Evolutionary conservation across 2,797 vertebrate genomes (phyloP).

Genomic region (Triplophysa bombifrons): DNA sequence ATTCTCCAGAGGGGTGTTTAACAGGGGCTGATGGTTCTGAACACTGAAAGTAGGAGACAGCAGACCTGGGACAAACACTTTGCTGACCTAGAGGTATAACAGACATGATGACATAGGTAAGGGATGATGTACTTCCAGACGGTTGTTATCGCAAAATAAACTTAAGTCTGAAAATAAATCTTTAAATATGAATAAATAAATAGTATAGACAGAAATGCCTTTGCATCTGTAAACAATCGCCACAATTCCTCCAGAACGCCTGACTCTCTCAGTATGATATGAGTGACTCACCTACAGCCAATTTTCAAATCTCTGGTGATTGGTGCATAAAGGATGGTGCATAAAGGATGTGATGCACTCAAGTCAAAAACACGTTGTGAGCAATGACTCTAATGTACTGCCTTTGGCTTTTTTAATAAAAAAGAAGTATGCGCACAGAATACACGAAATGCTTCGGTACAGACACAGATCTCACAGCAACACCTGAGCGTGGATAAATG

Average conservation of each 20-base stretch:
- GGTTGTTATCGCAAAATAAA: too few species aligned
- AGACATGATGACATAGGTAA: not conserved
- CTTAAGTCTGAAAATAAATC: not conserved
- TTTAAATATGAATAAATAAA: constrained; percentile 9
- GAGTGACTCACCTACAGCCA: constrained; percentile 36
- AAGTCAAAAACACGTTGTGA: not conserved
- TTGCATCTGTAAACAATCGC: constrained; percentile 12
- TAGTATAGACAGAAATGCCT: constrained; percentile 22
- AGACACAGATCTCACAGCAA: not conserved
- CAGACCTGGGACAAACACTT: constrained; percentile 90
- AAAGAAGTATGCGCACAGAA: not conserved
- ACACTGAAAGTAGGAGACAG: constrained; percentile 83
- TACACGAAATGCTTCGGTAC: not conserved
- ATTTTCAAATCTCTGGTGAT: constrained; percentile 44
- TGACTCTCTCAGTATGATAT: constrained; percentile 19
- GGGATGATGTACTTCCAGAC: not conserved
- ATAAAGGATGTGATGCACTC: constrained; percentile 35
- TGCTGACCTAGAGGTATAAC: constrained; percentile 83
- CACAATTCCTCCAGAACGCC: constrained; percentile 3
- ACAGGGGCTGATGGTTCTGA: constrained; percentile 79
- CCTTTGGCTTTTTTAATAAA: constrained; percentile 43
- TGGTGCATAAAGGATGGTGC: constrained; percentile 19
- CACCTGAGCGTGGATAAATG: constrained; percentile 5
- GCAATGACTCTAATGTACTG: constrained; percentile 9
- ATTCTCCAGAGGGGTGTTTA: constrained; percentile 81